phyloP scores from a whole-genome alignment of 2,888 invertebrate species.

The Oscheius sp. region DNA sequence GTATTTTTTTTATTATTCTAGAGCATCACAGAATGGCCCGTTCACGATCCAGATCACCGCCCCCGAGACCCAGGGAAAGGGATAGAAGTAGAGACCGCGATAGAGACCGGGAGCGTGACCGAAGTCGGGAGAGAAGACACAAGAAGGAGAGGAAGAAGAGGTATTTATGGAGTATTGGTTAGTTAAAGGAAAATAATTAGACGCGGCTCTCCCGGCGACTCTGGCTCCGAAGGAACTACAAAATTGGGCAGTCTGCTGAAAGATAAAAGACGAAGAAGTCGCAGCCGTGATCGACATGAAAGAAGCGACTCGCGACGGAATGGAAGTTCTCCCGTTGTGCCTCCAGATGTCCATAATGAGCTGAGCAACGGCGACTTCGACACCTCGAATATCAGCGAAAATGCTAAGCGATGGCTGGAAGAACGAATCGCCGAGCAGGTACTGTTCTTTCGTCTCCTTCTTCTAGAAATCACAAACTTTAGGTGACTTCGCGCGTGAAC shows the following conservation, averaged over 20 bases:
- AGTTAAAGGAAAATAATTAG: constrained; percentile 15
- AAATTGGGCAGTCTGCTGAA: constrained; percentile 52
- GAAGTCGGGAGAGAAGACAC: constrained; percentile 35
- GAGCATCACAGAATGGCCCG: constrained; percentile 17
- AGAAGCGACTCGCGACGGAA: background rate
- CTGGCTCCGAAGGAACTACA: constrained; percentile 42
- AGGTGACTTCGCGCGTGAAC: constrained; percentile 55
- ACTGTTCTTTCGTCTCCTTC: background rate
- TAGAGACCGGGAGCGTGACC: constrained; percentile 28
- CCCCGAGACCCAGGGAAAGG: constrained; percentile 14
- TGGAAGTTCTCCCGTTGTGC: constrained; percentile 18
- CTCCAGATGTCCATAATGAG: constrained; percentile 40
- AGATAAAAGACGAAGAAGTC: constrained; percentile 37
- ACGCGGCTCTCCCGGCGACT: constrained; percentile 46
- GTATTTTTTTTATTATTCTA: background rate
- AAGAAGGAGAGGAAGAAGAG: constrained; percentile 39
- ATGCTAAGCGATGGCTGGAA: constrained; percentile 63
- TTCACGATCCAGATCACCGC: constrained; percentile 35
- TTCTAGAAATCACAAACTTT: background rate
- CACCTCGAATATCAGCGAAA: constrained; percentile 53
- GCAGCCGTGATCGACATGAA: constrained; percentile 37
- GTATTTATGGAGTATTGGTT: constrained; percentile 2
- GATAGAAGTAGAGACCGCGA: constrained; percentile 15
- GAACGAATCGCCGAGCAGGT: constrained; percentile 65
- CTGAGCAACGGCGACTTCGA: constrained; percentile 50